phyloP scores from a whole-genome alignment of 37 sponge, comb jelly and placozoan genomes.

The Halichondria panicea region DNA sequence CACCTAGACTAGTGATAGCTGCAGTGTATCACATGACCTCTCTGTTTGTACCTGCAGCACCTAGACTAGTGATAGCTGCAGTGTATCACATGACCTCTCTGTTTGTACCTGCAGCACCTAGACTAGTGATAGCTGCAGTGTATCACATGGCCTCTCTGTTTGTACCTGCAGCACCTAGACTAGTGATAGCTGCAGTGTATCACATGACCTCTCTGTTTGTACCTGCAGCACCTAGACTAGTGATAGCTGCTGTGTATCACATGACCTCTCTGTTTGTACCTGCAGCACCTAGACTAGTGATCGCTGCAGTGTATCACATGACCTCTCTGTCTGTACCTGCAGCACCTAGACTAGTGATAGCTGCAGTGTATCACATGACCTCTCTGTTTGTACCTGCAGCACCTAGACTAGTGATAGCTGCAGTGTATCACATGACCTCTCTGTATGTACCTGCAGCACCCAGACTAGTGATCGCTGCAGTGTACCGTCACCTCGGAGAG shows the following conservation, averaged over 20 bases:
- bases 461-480: slow-evolving; percentile 72
- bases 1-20: slow-evolving; percentile 77
- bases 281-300: no score
- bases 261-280: neutral
- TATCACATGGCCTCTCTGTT: no score
- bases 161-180: slow-evolving; percentile 68
- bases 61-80: slow-evolving; percentile 75
- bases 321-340: neutral
- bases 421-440: neutral
- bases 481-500: slow-evolving; percentile 73
- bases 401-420: neutral
- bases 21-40: slow-evolving; percentile 83
- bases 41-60: no score
- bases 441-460: slow-evolving; percentile 46
- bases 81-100: no score
- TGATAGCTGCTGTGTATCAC: neutral
- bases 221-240: no score
- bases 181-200: slow-evolving; percentile 80
- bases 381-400: neutral
- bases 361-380: neutral
- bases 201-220: neutral
- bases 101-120: slow-evolving; percentile 66
- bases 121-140: slow-evolving; percentile 76
- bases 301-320: neutral
- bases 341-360: no score